Conservation (phyloP, 2,113 vertebrate genomes). For the Epinephelus fuscoguttatus region DNA sequence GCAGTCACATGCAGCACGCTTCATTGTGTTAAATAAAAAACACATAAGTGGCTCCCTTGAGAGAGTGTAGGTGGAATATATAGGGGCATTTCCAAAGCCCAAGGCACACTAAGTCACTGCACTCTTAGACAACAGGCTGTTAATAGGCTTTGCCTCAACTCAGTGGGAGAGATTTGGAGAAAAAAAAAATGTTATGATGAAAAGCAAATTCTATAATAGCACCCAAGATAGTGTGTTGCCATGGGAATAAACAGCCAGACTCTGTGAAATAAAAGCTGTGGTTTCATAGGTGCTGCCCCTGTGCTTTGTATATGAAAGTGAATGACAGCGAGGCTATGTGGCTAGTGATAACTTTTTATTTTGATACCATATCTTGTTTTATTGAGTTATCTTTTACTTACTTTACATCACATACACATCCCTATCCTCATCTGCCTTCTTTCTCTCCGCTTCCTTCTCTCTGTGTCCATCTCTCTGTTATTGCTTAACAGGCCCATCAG, state of each 20-base stretch:
- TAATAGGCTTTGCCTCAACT: conserved; percentile 51
- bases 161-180: conserved; percentile 42
- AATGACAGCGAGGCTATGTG: conserved; percentile 12
- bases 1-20: conserved; percentile 9
- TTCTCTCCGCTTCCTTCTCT: conserved; percentile 2
- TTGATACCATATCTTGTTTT: background rate
- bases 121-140: conserved; percentile 35
- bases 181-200: conserved; percentile 24
- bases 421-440: background rate
- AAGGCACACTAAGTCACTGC: conserved; percentile 26
- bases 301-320: background rate
- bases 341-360: background rate
- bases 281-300: conserved; percentile 1
- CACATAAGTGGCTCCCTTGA: conserved; percentile 38
- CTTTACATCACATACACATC: background rate
- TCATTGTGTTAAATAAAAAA: conserved; percentile 40
- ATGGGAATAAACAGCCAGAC: conserved; percentile 17
- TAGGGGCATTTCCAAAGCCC: conserved; percentile 37
- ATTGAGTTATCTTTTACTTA: background rate
- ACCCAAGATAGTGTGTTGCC: conserved; percentile 27
- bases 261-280: conserved; percentile 19
- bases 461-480: background rate
- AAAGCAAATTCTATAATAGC: conserved; percentile 35
- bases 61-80: conserved; percentile 56
- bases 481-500: conserved; percentile 10